These are phyloP conservation scores for Tachyglossus aculeatus DNA, from an alignment of 2,797 vertebrate species.

Conservation along the genomic window DNA sequence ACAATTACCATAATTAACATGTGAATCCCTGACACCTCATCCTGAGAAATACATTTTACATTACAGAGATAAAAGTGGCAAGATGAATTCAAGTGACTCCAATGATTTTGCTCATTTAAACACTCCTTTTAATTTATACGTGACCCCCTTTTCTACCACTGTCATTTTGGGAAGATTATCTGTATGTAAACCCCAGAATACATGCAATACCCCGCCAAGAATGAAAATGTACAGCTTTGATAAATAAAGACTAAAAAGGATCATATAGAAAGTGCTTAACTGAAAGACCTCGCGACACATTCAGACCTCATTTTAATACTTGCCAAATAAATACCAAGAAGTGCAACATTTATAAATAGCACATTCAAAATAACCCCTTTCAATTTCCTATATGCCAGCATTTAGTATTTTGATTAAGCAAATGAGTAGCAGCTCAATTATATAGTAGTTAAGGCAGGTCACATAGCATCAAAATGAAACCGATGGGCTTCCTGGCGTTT, in stretches of 20 bases:
- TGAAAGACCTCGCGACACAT: conserved; percentile 56
- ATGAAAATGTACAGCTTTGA: conserved; percentile 50
- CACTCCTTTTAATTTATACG: conserved; percentile 61
- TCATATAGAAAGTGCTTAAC: conserved; percentile 55
- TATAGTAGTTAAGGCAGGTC: conserved; percentile 66
- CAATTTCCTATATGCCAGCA: conserved; percentile 32
- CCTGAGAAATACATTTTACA: conserved; percentile 33
- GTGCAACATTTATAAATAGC: conserved; percentile 73
- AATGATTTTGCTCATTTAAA: conserved; percentile 42
- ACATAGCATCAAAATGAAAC: conserved; percentile 99
- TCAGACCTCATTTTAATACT: conserved; percentile 58
- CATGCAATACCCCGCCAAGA: conserved; percentile 59
- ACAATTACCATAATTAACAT: conserved; percentile 7
- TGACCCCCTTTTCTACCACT: conserved; percentile 31
- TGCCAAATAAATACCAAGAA: conserved; percentile 73
- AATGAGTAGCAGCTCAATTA: conserved; percentile 40
- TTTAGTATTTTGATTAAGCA: conserved; percentile 52
- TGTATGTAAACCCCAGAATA: conserved; percentile 33
- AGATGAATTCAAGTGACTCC: conserved; percentile 41
- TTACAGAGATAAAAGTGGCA: conserved; percentile 42
- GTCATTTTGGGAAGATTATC: conserved; percentile 43
- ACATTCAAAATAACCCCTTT: conserved; percentile 39
- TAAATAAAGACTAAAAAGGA: conserved; percentile 53
- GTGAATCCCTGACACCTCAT: conserved; percentile 15
- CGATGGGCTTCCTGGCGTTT: conserved; percentile 97